Percentiles rank a stretch among this genome's conserved stretches.
phyloP scores from a whole-genome alignment of 2,113 vertebrate genomes.

The Triplophysa rosa region DNA sequence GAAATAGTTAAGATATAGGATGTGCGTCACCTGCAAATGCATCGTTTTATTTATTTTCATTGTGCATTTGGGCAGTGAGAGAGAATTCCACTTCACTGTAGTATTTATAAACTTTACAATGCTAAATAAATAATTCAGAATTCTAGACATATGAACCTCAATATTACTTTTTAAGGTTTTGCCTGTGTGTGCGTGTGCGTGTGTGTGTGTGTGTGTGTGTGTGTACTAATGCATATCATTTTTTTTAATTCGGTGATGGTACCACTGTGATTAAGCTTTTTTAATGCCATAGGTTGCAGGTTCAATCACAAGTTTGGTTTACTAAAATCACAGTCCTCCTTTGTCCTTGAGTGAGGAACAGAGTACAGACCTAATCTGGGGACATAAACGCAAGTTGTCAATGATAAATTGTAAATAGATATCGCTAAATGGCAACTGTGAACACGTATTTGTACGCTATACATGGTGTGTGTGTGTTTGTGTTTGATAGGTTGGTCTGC shows the following conservation, averaged over 20 bases:
- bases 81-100: neutral
- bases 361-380: neutral
- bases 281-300: neutral
- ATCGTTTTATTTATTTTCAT: conserved; percentile 5
- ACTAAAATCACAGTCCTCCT: conserved; percentile 2
- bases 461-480: neutral
- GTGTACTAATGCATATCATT: neutral
- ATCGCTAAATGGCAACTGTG: conserved; percentile 6
- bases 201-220: neutral
- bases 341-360: neutral
- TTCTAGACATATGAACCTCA: no score
- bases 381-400: conserved; percentile 14
- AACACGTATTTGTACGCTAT: neutral
- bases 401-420: conserved; percentile 11
- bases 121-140: neutral
- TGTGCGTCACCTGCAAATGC: neutral
- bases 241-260: neutral
- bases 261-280: neutral
- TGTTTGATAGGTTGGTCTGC: conserved; percentile 9
- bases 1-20: no score
- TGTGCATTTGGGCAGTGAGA: neutral
- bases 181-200: neutral
- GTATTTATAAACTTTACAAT: neutral
- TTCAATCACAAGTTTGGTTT: neutral
- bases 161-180: neutral